A percentile compares a stretch with the other conserved stretches of the same genome.
Conservation (phyloP, 2,888 invertebrate species). For the Ernsta delagoae region DNA sequence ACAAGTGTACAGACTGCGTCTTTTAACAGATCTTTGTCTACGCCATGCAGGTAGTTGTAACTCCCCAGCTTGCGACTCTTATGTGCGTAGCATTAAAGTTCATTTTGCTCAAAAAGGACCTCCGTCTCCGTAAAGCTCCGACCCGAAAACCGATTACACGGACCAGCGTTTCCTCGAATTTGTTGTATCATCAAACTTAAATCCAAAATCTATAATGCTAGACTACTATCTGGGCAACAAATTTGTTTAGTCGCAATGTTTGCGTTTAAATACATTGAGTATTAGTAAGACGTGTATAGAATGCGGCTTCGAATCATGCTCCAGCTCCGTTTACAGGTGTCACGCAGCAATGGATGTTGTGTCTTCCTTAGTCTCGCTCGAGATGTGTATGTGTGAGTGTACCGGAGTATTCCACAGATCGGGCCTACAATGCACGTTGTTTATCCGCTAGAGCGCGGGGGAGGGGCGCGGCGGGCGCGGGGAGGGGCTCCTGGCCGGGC, state of each 20-base stretch:
- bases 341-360: slow-evolving; percentile 41
- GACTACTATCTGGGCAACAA: slow-evolving; percentile 68
- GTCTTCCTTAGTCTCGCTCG: slow-evolving; percentile 47
- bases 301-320: neutral
- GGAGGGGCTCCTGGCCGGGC: slow-evolving; percentile 75
- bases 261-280: slow-evolving; percentile 39
- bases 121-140: neutral
- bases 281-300: neutral
- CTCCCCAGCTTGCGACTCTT: neutral
- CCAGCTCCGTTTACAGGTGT: slow-evolving; percentile 41
- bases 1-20: slow-evolving; percentile 30
- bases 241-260: slow-evolving; percentile 64
- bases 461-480: slow-evolving; percentile 47
- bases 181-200: slow-evolving; percentile 63
- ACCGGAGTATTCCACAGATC: slow-evolving; percentile 71
- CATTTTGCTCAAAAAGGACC: neutral
- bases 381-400: slow-evolving; percentile 59
- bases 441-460: slow-evolving; percentile 78
- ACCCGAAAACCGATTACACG: neutral
- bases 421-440: slow-evolving; percentile 83
- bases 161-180: slow-evolving; percentile 56
- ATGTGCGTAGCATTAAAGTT: slow-evolving; percentile 8
- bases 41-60: slow-evolving; percentile 25
- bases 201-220: slow-evolving; percentile 79
- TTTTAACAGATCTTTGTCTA: slow-evolving; percentile 32